A percentile compares a stretch with the other conserved stretches of the same genome.
These are phyloP conservation scores for Halcyon leucocephala DNA, from an alignment of 2,797 vertebrate genomes.

Conservation along the genomic window DNA sequence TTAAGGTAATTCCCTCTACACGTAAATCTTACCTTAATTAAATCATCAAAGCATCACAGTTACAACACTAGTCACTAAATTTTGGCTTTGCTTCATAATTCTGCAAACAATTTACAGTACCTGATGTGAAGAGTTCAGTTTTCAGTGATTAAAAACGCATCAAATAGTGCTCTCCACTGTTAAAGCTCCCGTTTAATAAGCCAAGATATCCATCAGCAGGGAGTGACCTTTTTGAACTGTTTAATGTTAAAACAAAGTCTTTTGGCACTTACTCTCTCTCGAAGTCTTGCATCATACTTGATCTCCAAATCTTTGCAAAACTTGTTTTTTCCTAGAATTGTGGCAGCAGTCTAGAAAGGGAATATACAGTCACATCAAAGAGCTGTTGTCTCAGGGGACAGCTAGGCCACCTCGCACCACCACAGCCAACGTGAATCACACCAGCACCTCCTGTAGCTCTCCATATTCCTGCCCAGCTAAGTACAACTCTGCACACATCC, in stretches of 20 bases:
- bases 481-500: too few relatives aligned
- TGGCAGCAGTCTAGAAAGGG: conserved; percentile 84
- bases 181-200: background rate
- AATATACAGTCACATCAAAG: background rate
- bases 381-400: background rate
- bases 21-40: background rate
- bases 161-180: background rate
- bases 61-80: background rate
- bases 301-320: conserved; percentile 81
- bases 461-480: too few relatives aligned
- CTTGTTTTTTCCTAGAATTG: conserved; percentile 85
- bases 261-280: conserved; percentile 86
- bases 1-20: background rate
- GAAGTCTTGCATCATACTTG: conserved; percentile 83
- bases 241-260: background rate
- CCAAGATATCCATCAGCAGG: background rate
- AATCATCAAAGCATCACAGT: background rate
- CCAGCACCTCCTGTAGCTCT: too few relatives aligned
- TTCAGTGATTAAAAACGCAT: background rate
- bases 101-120: background rate
- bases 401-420: background rate
- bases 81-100: background rate
- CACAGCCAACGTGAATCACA: background rate
- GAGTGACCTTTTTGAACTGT: background rate
- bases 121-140: background rate